A percentile compares a stretch with the other conserved stretches of the same genome.
These are phyloP conservation scores for Cosmia trapezina DNA, from an alignment of 2,888 invertebrate species.

Conservation along the genomic window DNA sequence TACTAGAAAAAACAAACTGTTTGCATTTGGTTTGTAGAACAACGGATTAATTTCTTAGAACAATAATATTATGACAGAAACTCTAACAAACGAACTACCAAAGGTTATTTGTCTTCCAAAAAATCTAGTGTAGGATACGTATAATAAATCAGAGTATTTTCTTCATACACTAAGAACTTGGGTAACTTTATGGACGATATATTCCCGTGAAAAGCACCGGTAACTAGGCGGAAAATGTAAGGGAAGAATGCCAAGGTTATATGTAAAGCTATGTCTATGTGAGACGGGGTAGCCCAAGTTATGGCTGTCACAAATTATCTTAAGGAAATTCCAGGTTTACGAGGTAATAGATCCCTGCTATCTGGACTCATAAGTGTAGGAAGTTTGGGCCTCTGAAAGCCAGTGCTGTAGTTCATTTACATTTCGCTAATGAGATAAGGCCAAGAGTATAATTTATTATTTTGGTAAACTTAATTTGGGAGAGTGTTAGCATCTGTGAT, in stretches of 20 bases:
- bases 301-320: constrained; percentile 58
- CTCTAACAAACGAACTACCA: constrained; percentile 16
- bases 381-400: constrained; percentile 34
- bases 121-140: constrained; percentile 14
- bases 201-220: constrained; percentile 46
- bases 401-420: constrained; percentile 31
- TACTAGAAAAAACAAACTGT: background rate
- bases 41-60: constrained; percentile 4
- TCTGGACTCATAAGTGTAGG: constrained; percentile 30
- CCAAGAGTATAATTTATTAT: constrained; percentile 11
- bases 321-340: constrained; percentile 57
- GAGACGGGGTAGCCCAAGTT: constrained; percentile 28
- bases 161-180: constrained; percentile 40
- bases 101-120: constrained; percentile 28
- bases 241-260: constrained; percentile 38
- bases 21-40: background rate
- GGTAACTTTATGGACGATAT: constrained; percentile 55
- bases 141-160: constrained; percentile 49
- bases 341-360: constrained; percentile 46
- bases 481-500: background rate
- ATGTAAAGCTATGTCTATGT: constrained; percentile 25
- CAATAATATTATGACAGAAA: constrained; percentile 24
- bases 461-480: constrained; percentile 19
- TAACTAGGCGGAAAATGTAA: constrained; percentile 57
- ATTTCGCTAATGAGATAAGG: constrained; percentile 44